Conservation (phyloP, 2,888 invertebrate species). For the Willowsia nigromaculata region DNA sequence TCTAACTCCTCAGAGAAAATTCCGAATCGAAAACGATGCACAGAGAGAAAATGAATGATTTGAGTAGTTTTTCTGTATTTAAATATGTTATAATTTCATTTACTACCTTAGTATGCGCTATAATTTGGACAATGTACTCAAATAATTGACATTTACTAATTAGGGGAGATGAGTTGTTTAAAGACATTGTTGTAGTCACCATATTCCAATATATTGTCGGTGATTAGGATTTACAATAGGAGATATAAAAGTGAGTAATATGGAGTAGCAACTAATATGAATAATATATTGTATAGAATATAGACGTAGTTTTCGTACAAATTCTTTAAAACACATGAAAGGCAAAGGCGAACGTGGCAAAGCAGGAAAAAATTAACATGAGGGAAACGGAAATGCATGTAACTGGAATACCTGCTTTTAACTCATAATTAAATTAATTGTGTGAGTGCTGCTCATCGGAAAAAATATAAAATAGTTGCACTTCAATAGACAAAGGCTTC, state of each 20-base stretch:
- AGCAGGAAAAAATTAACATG: background rate
- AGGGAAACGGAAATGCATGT: slow-evolving; percentile 10
- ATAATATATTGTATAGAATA: too few species aligned
- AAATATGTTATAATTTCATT: background rate
- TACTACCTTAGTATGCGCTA: background rate
- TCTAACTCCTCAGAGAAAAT: too few species aligned
- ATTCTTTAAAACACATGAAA: slow-evolving; percentile 16
- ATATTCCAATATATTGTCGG: background rate
- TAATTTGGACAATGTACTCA: slow-evolving; percentile 37
- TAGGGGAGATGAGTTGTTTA: slow-evolving; percentile 26
- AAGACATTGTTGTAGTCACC: slow-evolving; percentile 25
- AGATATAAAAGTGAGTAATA: background rate
- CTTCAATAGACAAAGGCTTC: too few species aligned
- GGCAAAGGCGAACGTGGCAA: slow-evolving; percentile 19
- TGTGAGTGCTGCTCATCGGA: too few species aligned
- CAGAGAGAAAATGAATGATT: background rate
- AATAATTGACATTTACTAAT: slow-evolving; percentile 34
- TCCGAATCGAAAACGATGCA: too few species aligned
- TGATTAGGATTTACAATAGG: background rate
- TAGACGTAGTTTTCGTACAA: too few species aligned
- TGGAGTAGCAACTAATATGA: too few species aligned
- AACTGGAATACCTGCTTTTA: slow-evolving; percentile 49
- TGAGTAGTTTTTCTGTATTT: background rate
- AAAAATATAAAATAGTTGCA: too few species aligned
- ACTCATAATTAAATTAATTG: too few species aligned